A percentile compares a stretch with the other conserved stretches of the same genome.
Evolutionary conservation across 2,797 vertebrate species (phyloP).

Genomic region (Myripristis murdjan): DNA sequence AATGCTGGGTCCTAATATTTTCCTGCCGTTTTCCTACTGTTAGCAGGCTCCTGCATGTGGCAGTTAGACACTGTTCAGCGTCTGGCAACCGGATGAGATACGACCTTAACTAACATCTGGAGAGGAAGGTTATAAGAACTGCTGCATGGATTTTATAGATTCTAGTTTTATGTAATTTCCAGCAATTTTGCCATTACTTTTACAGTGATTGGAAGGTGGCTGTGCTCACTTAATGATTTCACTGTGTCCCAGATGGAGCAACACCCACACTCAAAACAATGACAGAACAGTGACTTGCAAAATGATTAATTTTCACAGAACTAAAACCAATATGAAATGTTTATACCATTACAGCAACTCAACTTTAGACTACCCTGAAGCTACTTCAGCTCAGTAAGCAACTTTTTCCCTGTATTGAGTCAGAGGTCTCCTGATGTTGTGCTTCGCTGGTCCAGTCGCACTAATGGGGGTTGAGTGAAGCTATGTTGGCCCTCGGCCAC

Average conservation of each 20-base stretch:
- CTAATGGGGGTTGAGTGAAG: constrained; percentile 54
- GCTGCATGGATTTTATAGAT: constrained; percentile 52
- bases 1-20: constrained; percentile 19
- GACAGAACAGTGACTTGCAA: constrained; percentile 66
- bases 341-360: constrained; percentile 66
- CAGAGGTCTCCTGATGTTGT: constrained; percentile 47
- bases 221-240: constrained; percentile 74
- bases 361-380: constrained; percentile 47
- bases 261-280: constrained; percentile 74
- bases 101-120: constrained; percentile 70
- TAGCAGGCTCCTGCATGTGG: background rate
- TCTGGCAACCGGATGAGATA: constrained; percentile 25
- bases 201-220: constrained; percentile 70
- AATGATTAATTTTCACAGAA: constrained; percentile 53
- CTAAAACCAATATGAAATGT: constrained; percentile 63
- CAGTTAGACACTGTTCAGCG: constrained; percentile 10
- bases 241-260: constrained; percentile 70
- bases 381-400: constrained; percentile 50
- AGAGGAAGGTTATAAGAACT: constrained; percentile 54
- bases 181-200: constrained; percentile 75
- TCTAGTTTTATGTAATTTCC: constrained; percentile 72
- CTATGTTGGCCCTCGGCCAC: constrained; percentile 29
- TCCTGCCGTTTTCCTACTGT: constrained; percentile 2
- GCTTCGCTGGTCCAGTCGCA: constrained; percentile 39
- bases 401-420: constrained; percentile 25